Conservation (phyloP, 2,113 vertebrate species). For the Cyanoramphus novaezelandiae region DNA sequence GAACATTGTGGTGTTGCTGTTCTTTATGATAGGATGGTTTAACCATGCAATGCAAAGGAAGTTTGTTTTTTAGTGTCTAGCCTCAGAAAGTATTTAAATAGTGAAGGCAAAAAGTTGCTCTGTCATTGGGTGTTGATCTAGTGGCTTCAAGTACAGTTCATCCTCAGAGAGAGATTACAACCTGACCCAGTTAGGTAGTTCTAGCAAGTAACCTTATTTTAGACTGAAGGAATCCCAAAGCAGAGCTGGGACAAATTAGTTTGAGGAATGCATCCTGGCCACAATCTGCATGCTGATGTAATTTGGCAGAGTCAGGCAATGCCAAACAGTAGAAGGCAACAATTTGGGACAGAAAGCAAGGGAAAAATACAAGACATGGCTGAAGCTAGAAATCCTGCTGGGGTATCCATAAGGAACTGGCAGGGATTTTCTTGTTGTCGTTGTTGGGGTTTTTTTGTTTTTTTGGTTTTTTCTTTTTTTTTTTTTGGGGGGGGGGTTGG, state of each 20-base stretch:
- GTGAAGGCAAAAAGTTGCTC: background rate
- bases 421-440: no score
- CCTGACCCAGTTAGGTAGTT: background rate
- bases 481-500: no score
- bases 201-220: slow-evolving; percentile 15
- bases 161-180: background rate
- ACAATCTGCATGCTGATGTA: background rate
- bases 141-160: background rate
- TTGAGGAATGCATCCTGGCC: background rate
- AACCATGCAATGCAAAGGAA: background rate
- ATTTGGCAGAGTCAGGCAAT: background rate
- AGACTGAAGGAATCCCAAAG: background rate
- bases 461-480: no score
- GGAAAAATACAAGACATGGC: background rate
- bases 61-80: background rate
- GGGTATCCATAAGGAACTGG: background rate
- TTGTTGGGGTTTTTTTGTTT: no score
- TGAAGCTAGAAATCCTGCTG: background rate
- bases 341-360: background rate
- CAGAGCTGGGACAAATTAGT: background rate
- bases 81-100: background rate
- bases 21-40: background rate
- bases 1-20: background rate
- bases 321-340: background rate
- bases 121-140: background rate